A percentile compares a stretch with the other conserved stretches of the same genome.
Conservation (phyloP, 2,797 vertebrate species). For the Coregonus sp. region DNA sequence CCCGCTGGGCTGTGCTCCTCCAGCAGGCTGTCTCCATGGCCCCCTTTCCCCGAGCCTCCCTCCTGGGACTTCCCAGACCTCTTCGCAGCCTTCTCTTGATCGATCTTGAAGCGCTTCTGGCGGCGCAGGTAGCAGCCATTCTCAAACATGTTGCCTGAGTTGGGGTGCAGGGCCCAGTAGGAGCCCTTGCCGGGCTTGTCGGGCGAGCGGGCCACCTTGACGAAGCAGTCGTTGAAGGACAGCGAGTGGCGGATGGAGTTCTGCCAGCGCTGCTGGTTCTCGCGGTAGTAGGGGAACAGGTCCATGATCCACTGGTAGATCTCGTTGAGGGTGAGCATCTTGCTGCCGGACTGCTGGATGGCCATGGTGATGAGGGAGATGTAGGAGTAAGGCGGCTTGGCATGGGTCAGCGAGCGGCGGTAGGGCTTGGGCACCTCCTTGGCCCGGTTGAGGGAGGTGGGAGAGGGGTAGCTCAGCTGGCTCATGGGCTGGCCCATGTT, state of each 20-base stretch:
- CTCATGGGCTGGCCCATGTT: slow-evolving; percentile 79
- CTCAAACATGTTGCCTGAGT: slow-evolving; percentile 92
- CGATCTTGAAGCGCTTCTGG: slow-evolving; percentile 91
- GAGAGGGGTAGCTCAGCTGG: slow-evolving; percentile 75
- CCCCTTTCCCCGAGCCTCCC: slow-evolving; percentile 57
- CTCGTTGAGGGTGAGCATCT: slow-evolving; percentile 91
- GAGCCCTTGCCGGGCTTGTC: slow-evolving; percentile 92
- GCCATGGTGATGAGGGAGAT: slow-evolving; percentile 94
- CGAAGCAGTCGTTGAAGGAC: slow-evolving; percentile 92
- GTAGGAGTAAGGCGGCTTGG: slow-evolving; percentile 89
- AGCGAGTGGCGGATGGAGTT: slow-evolving; percentile 92
- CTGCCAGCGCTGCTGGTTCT: slow-evolving; percentile 93
- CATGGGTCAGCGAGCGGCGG: slow-evolving; percentile 85
- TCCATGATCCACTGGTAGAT: slow-evolving; percentile 97
- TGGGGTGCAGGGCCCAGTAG: slow-evolving; percentile 90
- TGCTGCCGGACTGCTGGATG: slow-evolving; percentile 88
- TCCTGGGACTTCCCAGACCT: slow-evolving; percentile 68
- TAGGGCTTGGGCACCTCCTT: slow-evolving; percentile 84
- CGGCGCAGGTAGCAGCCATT: slow-evolving; percentile 90
- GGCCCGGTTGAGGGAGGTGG: slow-evolving; percentile 66
- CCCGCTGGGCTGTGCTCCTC: slow-evolving; percentile 74
- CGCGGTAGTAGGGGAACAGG: slow-evolving; percentile 88
- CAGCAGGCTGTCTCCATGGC: slow-evolving; percentile 61
- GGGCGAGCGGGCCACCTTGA: slow-evolving; percentile 88
- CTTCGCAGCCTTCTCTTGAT: slow-evolving; percentile 78